Evolutionary conservation across 2,888 invertebrate genomes (phyloP), one percentile per base, ranked within the genome.

Genomic region (Dicranocentrus wangi): DNA sequence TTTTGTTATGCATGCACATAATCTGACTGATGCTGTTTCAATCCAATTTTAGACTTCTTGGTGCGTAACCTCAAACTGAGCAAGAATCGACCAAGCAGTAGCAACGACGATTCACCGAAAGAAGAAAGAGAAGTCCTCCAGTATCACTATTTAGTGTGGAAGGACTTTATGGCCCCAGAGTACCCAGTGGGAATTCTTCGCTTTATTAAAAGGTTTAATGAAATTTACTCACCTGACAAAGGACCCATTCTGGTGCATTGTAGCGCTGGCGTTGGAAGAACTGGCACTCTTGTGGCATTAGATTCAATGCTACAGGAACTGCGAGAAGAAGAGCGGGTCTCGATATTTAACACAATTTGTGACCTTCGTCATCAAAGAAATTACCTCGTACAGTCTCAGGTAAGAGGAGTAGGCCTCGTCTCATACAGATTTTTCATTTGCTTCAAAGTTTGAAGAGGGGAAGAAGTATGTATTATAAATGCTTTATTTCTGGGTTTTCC

Each of bases 71-170:
- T 96, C 83, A 93, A 92, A 87, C 92, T 94, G 88, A 91, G 90
- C 68, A 85, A 87, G 82, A 85, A 84, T 68, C 86, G 86, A 58
- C 85, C 87, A 0, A 87, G 88, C 10, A 89, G 89, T 0, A 90
- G 92, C 85, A 89, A 91, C 43, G 93, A 92, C 83, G 90, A 91
- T 28, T 63, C 84, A 51, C 63, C 77, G 0, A 84, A 84, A 51
- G 88, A 88, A 84, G 87, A 87, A 47, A 90, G 94, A 42, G 92
- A 92, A 83, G 93, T 98, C 77, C 92, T 94, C 0, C 98, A 98
- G 88, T 97, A 95, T 89, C 98, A 98, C 90, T 98, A 96, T 90
- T 91, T 96, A 70, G 94, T 95, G 87, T 98, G 98, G 98, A 97
- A 96, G 89, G 98, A 98, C 89, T 97, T 97, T 88, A 94, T 95